Evolutionary conservation across 2,888 invertebrate species (phyloP).

Genomic region (Drosophila infuscata): DNA sequence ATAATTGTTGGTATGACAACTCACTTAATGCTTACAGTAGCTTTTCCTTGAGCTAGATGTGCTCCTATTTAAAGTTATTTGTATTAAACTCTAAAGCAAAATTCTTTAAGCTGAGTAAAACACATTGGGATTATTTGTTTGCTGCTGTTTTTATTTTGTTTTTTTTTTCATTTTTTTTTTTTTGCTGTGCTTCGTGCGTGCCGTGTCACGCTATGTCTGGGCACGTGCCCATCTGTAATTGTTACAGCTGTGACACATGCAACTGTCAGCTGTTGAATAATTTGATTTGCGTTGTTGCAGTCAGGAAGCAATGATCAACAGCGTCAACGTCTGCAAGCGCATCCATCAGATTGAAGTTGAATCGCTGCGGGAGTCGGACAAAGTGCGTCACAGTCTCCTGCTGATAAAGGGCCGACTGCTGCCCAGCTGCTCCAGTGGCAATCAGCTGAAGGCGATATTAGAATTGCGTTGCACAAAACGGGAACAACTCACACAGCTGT

Average conservation of each 20-base stretch:
- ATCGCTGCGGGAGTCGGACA: conserved; percentile 74
- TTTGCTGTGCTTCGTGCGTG: background rate
- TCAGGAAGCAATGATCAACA: conserved; percentile 66
- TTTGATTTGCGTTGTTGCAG: conserved; percentile 2
- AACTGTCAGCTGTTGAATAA: conserved; percentile 29
- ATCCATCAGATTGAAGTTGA: conserved; percentile 69
- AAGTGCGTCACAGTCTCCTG: conserved; percentile 79
- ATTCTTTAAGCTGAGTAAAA: background rate
- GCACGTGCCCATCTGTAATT: conserved; percentile 2
- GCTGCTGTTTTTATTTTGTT: conserved; percentile 1
- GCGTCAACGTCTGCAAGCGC: conserved; percentile 61
- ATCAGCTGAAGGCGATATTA: conserved; percentile 62
- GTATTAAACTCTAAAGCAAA: background rate
- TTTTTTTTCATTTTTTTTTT: background rate
- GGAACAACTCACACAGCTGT: conserved; percentile 55
- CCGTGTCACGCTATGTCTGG: conserved; percentile 10
- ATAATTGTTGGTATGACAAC: conserved; percentile 1
- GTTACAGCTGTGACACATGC: conserved; percentile 29
- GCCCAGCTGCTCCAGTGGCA: conserved; percentile 62
- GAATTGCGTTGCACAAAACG: conserved; percentile 12
- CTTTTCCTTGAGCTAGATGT: background rate
- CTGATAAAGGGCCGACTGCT: conserved; percentile 81
- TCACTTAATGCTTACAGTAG: conserved; percentile 1
- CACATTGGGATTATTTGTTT: conserved; percentile 1
- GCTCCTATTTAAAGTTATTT: background rate